phyloP scores from a whole-genome alignment of 2,113 vertebrate species.

The Hypocryptadius cinnamomeus region DNA sequence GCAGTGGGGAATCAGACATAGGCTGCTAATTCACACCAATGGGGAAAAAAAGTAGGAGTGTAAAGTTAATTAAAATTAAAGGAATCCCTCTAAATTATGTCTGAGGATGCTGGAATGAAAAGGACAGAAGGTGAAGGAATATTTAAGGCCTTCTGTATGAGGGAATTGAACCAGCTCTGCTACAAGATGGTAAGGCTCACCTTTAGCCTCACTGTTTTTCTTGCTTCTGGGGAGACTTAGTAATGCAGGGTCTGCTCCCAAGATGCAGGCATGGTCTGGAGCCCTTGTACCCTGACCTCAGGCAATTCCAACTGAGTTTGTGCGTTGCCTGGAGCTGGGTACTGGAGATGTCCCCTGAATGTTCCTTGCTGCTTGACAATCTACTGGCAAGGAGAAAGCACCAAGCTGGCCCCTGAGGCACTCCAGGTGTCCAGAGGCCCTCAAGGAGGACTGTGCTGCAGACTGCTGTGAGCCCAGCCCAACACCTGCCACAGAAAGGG shows the following conservation, averaged over 20 bases:
- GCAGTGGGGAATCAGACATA: background rate
- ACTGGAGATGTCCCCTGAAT: background rate
- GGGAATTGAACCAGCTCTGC: background rate
- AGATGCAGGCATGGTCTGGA: background rate
- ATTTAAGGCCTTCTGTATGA: background rate
- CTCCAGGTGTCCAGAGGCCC: background rate
- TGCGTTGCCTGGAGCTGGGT: background rate
- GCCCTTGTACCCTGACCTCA: rapidly evolving
- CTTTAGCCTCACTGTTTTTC: background rate
- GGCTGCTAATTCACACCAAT: background rate
- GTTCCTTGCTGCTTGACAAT: background rate
- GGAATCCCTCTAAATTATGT: background rate
- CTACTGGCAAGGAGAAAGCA: background rate
- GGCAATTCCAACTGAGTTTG: background rate
- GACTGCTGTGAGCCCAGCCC: background rate
- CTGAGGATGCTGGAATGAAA: background rate
- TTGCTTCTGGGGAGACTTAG: background rate
- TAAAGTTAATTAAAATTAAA: background rate
- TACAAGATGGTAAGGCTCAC: background rate
- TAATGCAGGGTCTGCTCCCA: background rate
- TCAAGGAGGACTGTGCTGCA: rapidly evolving
- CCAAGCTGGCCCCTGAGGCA: rapidly evolving
- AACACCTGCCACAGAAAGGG: background rate
- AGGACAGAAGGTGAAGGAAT: background rate
- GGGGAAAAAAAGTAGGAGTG: background rate